Evolutionary conservation across 2,113 vertebrate genomes (phyloP).

Genomic region (Thinocorus orbignyianus): DNA sequence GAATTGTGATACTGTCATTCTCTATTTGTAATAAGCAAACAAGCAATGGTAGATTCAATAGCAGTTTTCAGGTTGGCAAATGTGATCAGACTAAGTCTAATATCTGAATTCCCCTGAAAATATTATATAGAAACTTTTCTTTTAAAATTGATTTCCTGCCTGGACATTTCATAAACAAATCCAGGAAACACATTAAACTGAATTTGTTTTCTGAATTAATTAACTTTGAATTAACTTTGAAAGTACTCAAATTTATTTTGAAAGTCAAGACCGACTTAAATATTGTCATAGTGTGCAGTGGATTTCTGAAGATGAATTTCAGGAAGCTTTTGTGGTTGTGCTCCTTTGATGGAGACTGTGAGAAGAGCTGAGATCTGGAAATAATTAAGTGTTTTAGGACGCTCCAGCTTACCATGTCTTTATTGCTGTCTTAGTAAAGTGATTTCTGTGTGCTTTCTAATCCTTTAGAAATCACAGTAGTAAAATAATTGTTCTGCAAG

Average conservation of each 20-base stretch:
- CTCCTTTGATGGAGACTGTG: not conserved
- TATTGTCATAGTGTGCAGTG: not conserved
- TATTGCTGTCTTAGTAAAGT: not conserved
- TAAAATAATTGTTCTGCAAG: not conserved
- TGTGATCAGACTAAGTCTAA: not conserved
- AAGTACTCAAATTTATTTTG: not conserved
- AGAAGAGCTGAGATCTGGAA: not conserved
- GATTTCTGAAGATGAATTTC: not conserved
- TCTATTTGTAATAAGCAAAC: not conserved
- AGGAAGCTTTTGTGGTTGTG: not conserved
- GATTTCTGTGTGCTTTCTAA: not conserved
- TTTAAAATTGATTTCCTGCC: not conserved
- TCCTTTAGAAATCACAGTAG: not conserved
- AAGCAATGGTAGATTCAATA: not conserved
- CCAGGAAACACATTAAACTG: not conserved
- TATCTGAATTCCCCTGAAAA: not conserved
- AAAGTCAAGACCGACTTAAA: not conserved
- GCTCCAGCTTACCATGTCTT: not conserved
- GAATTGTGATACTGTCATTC: not conserved
- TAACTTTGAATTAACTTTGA: not conserved
- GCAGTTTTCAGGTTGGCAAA: not conserved
- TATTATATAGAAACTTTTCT: not conserved
- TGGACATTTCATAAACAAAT: not conserved
- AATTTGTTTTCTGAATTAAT: not conserved
- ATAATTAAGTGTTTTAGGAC: not conserved